phyloP scores from a whole-genome alignment of 1,140 invertebrate genomes.

The Philotrypesis tridentata region DNA sequence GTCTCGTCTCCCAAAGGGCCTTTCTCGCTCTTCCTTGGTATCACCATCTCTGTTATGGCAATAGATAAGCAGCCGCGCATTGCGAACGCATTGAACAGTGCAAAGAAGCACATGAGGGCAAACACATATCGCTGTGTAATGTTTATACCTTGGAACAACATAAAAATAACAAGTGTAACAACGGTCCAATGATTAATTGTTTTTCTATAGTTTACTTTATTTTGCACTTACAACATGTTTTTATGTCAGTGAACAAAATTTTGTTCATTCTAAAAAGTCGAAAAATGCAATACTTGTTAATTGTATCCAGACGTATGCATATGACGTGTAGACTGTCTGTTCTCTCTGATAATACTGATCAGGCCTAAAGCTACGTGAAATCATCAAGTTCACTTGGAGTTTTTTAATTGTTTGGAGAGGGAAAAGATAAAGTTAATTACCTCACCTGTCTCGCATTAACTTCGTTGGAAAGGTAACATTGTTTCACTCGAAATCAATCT shows the following conservation, averaged over 20 bases:
- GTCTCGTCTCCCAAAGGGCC: not conserved
- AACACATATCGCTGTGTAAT: conserved; percentile 80
- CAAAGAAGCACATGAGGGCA: conserved; percentile 88
- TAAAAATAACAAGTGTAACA: not conserved
- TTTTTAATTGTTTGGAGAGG: not conserved
- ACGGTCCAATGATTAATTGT: too few relatives aligned
- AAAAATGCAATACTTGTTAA: not conserved
- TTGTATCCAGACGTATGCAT: not conserved
- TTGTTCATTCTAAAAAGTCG: not conserved
- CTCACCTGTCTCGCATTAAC: not conserved
- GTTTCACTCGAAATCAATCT: too few relatives aligned
- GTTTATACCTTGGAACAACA: not conserved
- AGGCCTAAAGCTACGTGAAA: not conserved
- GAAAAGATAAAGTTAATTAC: conserved; percentile 36
- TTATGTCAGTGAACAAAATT: not conserved
- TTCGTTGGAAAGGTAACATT: too few relatives aligned
- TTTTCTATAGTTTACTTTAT: too few relatives aligned
- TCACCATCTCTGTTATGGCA: not conserved
- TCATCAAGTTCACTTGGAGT: not conserved
- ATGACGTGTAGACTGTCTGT: not conserved
- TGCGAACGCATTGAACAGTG: conserved; percentile 71
- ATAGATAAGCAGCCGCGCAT: not conserved
- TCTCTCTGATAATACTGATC: conserved; percentile 18
- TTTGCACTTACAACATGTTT: conserved; percentile 20
- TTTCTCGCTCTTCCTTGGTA: not conserved